Conservation (phyloP, 1,140 invertebrate genomes). For the Palaemon carinicauda region DNA sequence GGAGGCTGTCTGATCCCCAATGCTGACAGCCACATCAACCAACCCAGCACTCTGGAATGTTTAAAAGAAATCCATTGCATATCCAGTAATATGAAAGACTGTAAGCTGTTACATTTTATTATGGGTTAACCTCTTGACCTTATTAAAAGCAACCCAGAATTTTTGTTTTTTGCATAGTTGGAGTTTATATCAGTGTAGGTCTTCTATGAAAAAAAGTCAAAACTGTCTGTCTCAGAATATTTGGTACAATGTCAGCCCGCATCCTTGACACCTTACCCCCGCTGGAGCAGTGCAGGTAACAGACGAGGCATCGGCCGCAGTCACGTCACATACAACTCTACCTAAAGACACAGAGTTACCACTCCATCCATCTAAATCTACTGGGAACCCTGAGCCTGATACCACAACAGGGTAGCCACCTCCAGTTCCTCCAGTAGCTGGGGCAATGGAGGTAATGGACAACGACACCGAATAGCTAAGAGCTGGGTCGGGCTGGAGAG, state of each 20-base stretch:
- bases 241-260: neutral
- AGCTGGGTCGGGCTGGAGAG: neutral
- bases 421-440: slow-evolving; percentile 12
- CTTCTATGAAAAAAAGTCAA: too few species aligned
- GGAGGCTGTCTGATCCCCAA: neutral
- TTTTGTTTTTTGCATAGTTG: too few species aligned
- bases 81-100: neutral
- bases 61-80: neutral
- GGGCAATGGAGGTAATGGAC: neutral
- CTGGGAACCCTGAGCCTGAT: slow-evolving; percentile 29
- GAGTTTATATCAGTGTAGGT: too few species aligned
- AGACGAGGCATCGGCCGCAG: neutral
- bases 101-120: neutral
- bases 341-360: neutral
- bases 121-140: too few species aligned
- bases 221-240: too few species aligned
- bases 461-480: slow-evolving; percentile 11
- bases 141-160: too few species aligned
- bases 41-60: neutral
- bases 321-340: neutral
- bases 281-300: slow-evolving; percentile 19
- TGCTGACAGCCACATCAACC: slow-evolving; percentile 26
- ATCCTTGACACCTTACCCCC: neutral
- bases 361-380: neutral
- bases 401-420: slow-evolving; percentile 21